These are phyloP conservation scores for Drosophila baimaii DNA, from an alignment of 1,140 invertebrate species.

Conservation along the genomic window DNA sequence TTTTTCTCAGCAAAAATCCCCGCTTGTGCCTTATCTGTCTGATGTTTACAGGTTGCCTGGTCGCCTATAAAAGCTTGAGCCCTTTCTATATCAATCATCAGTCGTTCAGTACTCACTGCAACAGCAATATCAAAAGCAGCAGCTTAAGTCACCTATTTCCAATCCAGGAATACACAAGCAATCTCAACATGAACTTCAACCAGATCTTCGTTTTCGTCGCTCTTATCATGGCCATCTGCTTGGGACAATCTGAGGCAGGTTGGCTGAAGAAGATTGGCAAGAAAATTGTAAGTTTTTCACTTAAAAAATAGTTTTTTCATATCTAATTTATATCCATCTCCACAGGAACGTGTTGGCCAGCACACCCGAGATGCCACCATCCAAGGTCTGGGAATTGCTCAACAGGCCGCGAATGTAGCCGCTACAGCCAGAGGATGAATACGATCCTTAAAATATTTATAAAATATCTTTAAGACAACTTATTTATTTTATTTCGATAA, in stretches of 20 bases:
- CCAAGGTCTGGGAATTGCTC: constrained; percentile 39
- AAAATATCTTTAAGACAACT: background rate
- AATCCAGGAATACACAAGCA: background rate
- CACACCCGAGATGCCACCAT: constrained; percentile 42
- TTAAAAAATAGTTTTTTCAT: background rate
- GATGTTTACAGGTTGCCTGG: background rate
- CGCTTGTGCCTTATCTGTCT: constrained; percentile 34
- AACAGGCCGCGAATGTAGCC: constrained; percentile 49
- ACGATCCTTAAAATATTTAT: background rate
- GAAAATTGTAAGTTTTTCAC: background rate
- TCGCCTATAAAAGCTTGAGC: constrained; percentile 35
- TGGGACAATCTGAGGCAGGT: constrained; percentile 56
- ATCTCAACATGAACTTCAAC: constrained; percentile 69
- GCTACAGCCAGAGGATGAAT: constrained; percentile 13
- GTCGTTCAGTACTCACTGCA: constrained; percentile 14
- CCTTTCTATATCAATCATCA: constrained; percentile 19
- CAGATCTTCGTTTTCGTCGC: constrained; percentile 66
- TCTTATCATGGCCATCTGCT: constrained; percentile 57
- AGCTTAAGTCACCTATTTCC: constrained; percentile 6
- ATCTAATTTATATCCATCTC: background rate
- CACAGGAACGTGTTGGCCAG: constrained; percentile 44
- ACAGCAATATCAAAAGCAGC: constrained; percentile 12
- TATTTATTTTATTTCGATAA: background rate
- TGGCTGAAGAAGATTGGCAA: constrained; percentile 46
- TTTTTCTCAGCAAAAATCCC: constrained; percentile 39